Evolutionary conservation across 1,140 invertebrate genomes (phyloP).

Genomic region (Dinothrombium tinctorium): DNA sequence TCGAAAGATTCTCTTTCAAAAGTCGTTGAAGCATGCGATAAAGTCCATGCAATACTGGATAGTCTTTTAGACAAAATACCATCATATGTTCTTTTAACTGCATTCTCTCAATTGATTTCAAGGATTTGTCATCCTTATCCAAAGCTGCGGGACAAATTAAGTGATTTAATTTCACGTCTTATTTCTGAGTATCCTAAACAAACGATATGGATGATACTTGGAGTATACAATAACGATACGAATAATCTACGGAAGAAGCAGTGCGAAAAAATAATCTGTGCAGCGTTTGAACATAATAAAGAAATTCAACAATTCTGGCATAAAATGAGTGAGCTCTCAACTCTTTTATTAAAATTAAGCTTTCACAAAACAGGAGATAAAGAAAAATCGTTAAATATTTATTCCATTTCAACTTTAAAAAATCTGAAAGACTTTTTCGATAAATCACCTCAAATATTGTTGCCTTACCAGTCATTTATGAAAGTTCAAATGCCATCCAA

Average conservation of each 20-base stretch:
- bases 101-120: conserved; percentile 78
- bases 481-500: background rate
- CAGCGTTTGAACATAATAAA: conserved; percentile 24
- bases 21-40: background rate
- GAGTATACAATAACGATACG: background rate
- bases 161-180: conserved; percentile 53
- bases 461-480: conserved; percentile 4
- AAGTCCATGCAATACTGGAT: background rate
- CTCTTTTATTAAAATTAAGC: conserved; percentile 18
- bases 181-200: conserved; percentile 63
- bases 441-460: background rate
- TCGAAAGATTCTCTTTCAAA: background rate
- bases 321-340: conserved; percentile 1
- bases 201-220: conserved; percentile 67
- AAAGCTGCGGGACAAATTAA: conserved; percentile 35
- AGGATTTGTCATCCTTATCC: conserved; percentile 64
- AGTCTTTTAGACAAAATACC: conserved; percentile 37
- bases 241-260: background rate
- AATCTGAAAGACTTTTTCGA: background rate
- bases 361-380: conserved; percentile 3
- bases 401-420: background rate
- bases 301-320: conserved; percentile 11
- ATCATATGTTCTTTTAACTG: conserved; percentile 61
- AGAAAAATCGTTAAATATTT: background rate
- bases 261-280: conserved; percentile 49